phyloP scores from a whole-genome alignment of 2,797 vertebrate species.

The Pseudomugil tenellus region DNA sequence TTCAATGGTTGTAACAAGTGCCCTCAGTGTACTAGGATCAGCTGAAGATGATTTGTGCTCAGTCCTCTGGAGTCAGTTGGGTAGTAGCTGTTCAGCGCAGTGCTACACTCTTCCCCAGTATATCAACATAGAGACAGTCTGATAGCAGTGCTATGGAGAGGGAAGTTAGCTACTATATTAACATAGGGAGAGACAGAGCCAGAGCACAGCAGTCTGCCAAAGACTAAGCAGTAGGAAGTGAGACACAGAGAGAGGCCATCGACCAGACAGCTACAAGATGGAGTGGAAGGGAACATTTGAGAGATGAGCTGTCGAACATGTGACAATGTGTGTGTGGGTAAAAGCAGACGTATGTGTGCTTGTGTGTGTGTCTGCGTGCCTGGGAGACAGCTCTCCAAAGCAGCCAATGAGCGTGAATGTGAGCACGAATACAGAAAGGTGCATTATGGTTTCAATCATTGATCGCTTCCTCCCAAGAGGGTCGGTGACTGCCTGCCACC shows the following conservation, averaged over 20 bases:
- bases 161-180: slow-evolving; percentile 80
- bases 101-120: slow-evolving; percentile 69
- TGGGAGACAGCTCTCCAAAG: slow-evolving; percentile 75
- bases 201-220: slow-evolving; percentile 73
- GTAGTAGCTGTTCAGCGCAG: slow-evolving; percentile 64
- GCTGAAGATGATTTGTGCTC: slow-evolving; percentile 60
- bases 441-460: slow-evolving; percentile 86
- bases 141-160: slow-evolving; percentile 73
- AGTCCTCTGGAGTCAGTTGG: slow-evolving; percentile 69
- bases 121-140: slow-evolving; percentile 75
- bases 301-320: slow-evolving; percentile 80
- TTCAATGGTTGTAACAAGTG: slow-evolving; percentile 3
- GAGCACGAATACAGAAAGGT: slow-evolving; percentile 85
- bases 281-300: slow-evolving; percentile 78
- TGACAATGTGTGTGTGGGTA: slow-evolving; percentile 65
- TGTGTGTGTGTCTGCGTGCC: slow-evolving; percentile 14
- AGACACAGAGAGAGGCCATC: slow-evolving; percentile 73
- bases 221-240: slow-evolving; percentile 66
- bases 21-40: slow-evolving; percentile 21
- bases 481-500: slow-evolving; percentile 56
- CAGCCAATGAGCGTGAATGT: slow-evolving; percentile 79
- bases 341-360: slow-evolving; percentile 42
- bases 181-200: slow-evolving; percentile 79
- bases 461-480: slow-evolving; percentile 83
- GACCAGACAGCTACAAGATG: slow-evolving; percentile 81